Conservation (phyloP, 2,797 vertebrate genomes). For the Sebastes iracundus region DNA sequence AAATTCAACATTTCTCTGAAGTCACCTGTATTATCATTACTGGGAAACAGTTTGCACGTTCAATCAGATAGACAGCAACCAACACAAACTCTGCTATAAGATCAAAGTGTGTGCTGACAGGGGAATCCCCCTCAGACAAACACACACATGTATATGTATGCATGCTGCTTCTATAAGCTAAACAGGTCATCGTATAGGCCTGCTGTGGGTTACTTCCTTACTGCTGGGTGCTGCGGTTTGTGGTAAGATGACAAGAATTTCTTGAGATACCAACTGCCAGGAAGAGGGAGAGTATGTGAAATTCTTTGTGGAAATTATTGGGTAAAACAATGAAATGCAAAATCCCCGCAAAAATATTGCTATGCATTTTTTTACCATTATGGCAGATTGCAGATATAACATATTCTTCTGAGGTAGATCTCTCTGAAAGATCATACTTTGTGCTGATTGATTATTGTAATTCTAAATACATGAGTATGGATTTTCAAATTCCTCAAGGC, state of each 20-base stretch:
- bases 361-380: not conserved
- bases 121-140: constrained; percentile 49
- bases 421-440: not conserved
- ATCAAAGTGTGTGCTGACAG: constrained; percentile 44
- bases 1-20: constrained; percentile 48
- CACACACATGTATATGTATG: constrained; percentile 8
- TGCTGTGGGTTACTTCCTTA: constrained; percentile 38
- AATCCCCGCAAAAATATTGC: not conserved
- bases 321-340: not conserved
- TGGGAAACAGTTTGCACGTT: constrained; percentile 45
- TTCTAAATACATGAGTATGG: not conserved
- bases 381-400: not conserved
- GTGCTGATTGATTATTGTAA: not conserved
- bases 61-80: constrained; percentile 45
- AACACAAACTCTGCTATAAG: constrained; percentile 31
- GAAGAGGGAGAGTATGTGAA: constrained; percentile 14
- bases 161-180: constrained; percentile 22
- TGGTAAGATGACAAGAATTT: constrained; percentile 38
- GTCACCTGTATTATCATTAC: constrained; percentile 31
- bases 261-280: constrained; percentile 44
- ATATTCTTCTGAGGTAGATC: not conserved
- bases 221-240: constrained; percentile 55
- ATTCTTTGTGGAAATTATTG: not conserved
- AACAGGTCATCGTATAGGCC: constrained; percentile 51
- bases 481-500: not conserved